Percentiles rank a stretch among this genome's conserved stretches.
Conservation (phyloP, 2,113 vertebrate species). For the Pelmatolapia mariae region DNA sequence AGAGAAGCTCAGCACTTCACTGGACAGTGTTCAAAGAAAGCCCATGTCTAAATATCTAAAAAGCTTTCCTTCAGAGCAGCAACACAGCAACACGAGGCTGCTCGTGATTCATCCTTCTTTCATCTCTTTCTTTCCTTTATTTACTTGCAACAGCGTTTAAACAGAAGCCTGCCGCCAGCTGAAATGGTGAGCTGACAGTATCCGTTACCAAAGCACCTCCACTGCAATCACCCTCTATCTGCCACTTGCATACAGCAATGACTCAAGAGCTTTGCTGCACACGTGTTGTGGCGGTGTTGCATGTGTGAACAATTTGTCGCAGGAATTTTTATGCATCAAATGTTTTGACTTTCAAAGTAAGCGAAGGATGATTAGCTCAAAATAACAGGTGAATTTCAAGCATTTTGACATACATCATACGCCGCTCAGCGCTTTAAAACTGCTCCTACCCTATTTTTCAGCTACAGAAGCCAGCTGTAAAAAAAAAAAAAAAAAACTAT, state of each 20-base stretch:
- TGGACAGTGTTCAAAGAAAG: constrained; percentile 13
- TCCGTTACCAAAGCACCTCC: constrained; percentile 18
- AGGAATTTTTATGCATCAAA: background rate
- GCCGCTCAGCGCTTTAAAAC: background rate
- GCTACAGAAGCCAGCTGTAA: background rate
- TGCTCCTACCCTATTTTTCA: background rate
- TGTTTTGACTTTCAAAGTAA: background rate
- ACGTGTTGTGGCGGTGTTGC: background rate
- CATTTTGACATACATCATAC: background rate
- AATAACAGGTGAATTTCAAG: background rate
- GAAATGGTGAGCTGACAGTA: constrained; percentile 24
- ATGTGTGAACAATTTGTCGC: background rate
- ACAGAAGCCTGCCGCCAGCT: background rate
- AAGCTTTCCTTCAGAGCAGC: constrained; percentile 18
- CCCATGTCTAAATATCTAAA: background rate
- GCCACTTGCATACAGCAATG: background rate
- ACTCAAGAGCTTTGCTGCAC: background rate
- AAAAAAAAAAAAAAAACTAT: background rate
- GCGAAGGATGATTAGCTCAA: background rate
- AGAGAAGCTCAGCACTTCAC: background rate
- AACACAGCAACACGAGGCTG: constrained; percentile 1
- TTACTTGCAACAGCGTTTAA: constrained; percentile 9
- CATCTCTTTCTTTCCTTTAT: constrained; percentile 39
- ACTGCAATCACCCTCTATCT: background rate
- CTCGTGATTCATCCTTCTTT: constrained; percentile 32